These are phyloP conservation scores for Cranoglanis bouderius DNA, from an alignment of 2,113 vertebrate genomes.

Conservation along the genomic window DNA sequence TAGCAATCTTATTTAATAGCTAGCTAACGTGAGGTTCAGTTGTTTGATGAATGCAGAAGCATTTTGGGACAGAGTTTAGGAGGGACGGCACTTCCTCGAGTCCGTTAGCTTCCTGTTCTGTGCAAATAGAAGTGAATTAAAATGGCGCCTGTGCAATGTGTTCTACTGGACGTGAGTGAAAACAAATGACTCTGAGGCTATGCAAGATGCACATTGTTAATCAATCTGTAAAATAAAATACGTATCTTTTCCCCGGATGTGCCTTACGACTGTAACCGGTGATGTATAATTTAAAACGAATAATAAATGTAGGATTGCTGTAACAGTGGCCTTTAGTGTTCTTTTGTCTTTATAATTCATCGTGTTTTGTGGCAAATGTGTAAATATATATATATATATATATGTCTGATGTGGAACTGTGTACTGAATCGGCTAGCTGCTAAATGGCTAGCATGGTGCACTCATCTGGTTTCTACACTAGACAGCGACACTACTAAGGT, in stretches of 20 bases:
- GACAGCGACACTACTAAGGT: no score
- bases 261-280: conserved; percentile 27
- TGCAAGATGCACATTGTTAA: background rate
- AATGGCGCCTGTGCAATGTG: background rate
- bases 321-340: background rate
- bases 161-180: background rate
- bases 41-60: background rate
- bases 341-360: background rate
- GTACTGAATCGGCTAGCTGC: no score
- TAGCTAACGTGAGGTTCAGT: background rate
- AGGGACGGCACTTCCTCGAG: background rate
- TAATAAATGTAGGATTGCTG: conserved; percentile 25
- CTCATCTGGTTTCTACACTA: no score
- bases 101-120: background rate
- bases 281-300: background rate
- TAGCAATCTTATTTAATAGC: background rate
- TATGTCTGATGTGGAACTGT: no score
- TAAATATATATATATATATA: no score
- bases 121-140: background rate
- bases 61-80: background rate
- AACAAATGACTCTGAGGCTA: background rate
- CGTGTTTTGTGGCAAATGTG: background rate
- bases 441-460: no score
- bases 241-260: background rate
- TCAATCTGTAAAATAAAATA: background rate